Base-by-base conservation (phyloP, 1,140 invertebrate species). In the Drosophila nikananu region DNA sequence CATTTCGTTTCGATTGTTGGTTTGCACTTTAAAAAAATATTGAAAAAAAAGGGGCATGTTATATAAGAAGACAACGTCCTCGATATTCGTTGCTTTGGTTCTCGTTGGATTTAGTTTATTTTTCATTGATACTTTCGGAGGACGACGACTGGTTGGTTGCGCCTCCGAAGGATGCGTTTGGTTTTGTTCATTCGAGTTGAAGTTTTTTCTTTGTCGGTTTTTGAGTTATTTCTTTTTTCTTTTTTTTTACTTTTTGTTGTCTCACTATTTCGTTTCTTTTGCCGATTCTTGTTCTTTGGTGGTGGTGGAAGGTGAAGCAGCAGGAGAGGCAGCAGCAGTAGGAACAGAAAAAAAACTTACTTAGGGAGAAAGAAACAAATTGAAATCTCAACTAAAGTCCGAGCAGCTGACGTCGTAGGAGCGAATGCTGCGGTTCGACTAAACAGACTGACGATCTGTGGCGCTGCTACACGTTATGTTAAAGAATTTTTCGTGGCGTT, bases 371-470 rank as follows among this genome's bases (percentile, higher is more conserved):
- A 91, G 91, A 93, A 93, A 92, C 91, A 93, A 93, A 93, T 92
- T 93, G 77, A 91, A 93, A 79, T 92, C 91, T 92, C 87, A 91
- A 92, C 86, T 86, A 91, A 89, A 84, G 92, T 93, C 92, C 92
- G 92, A 92, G 92, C 92, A 93, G 92, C 92, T 93, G 92, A 92
- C 92, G 92, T 93, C 76, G 90, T 93, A 92, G 92, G 92, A 93
- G 92, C 92, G 92, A 93, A 93, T 93, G 92, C 92, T 93, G 92
- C 92, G 92, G 92, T 93, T 93, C 92, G 92, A 93, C 92, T 93
- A 93, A 93, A 93, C 92, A 92, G 92, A 93, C 92, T 93, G 92
- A 92, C 91, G 91, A 91, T 92, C 86, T 75, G 84, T 80, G 80
- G 84, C 83, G 91, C 84, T 92, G 90, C 91, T 91, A 87, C 89